These are phyloP conservation scores for Synchiropus splendidus DNA, from an alignment of 2,113 vertebrate species.

Conservation along the genomic window DNA sequence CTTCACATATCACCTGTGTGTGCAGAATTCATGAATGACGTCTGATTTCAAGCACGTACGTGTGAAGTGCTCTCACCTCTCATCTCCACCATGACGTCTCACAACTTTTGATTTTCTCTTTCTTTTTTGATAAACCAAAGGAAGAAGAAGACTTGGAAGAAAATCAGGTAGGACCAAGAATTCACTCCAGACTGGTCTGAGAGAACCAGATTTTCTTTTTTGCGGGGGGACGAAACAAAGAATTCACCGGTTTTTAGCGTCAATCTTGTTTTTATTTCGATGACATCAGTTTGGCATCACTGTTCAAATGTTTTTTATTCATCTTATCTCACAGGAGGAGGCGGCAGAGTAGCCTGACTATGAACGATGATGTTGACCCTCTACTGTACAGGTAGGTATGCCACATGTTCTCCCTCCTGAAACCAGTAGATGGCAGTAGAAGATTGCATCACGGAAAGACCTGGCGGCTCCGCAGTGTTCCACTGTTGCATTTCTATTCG, in stretches of 20 bases:
- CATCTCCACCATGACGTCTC: too few relatives aligned
- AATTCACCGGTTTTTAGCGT: too few relatives aligned
- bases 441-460: not conserved
- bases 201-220: too few relatives aligned
- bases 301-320: too few relatives aligned
- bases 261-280: too few relatives aligned
- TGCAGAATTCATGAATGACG: slow-evolving; percentile 12
- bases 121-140: slow-evolving; percentile 20
- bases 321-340: slow-evolving; percentile 41
- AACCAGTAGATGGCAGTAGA: slow-evolving; percentile 47
- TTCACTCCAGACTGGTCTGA: too few relatives aligned
- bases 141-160: slow-evolving; percentile 38
- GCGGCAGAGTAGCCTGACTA: slow-evolving; percentile 53
- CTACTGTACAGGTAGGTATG: slow-evolving; percentile 38
- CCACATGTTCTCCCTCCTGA: not conserved
- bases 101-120: slow-evolving; percentile 10
- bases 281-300: too few relatives aligned
- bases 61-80: slow-evolving; percentile 13
- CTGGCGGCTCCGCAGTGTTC: not conserved
- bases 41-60: slow-evolving; percentile 12
- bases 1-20: too few relatives aligned
- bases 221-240: too few relatives aligned
- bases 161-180: slow-evolving; percentile 42
- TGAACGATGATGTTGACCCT: slow-evolving; percentile 12
- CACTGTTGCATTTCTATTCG: too few relatives aligned